These are phyloP conservation scores for Oryzias javanicus DNA, from an alignment of 2,113 vertebrate species.

Conservation along the genomic window DNA sequence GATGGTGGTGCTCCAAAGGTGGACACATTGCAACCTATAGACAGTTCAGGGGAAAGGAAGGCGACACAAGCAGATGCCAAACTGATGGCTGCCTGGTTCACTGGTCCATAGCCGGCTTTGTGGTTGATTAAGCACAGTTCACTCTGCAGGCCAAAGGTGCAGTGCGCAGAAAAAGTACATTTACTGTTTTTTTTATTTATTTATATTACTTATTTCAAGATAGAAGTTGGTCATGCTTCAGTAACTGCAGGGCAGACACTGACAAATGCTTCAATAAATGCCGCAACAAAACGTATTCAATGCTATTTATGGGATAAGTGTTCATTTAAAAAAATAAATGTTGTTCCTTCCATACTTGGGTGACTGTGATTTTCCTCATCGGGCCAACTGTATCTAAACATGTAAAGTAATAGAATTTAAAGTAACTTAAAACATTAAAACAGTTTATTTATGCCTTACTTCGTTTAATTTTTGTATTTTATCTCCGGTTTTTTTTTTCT, in stretches of 20 bases:
- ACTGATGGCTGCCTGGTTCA: slow-evolving; percentile 46
- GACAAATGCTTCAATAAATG: background rate
- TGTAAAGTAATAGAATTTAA: background rate
- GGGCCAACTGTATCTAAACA: slow-evolving; percentile 23
- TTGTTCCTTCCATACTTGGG: slow-evolving; percentile 25
- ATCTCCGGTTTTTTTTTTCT: no score
- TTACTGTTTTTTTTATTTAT: no score
- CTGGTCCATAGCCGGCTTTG: slow-evolving; percentile 45
- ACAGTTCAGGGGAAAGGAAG: slow-evolving; percentile 31
- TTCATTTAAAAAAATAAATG: no score
- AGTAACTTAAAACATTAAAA: background rate
- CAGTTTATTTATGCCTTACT: no score
- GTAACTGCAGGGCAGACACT: slow-evolving; percentile 3
- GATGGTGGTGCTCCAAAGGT: slow-evolving; percentile 20
- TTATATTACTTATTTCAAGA: background rate
- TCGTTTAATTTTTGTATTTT: no score
- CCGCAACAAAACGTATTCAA: background rate
- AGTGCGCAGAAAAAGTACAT: slow-evolving; percentile 1
- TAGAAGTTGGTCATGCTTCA: slow-evolving; percentile 4
- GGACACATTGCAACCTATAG: slow-evolving; percentile 39
- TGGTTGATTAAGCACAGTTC: slow-evolving; percentile 47
- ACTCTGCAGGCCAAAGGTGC: slow-evolving; percentile 23
- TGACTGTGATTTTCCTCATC: slow-evolving; percentile 11
- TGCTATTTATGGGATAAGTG: background rate
- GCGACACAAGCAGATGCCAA: slow-evolving; percentile 42